Evolutionary conservation across 2,113 vertebrate genomes (phyloP), one percentile per base, ranked within the genome.

Genomic region (human): DNA sequence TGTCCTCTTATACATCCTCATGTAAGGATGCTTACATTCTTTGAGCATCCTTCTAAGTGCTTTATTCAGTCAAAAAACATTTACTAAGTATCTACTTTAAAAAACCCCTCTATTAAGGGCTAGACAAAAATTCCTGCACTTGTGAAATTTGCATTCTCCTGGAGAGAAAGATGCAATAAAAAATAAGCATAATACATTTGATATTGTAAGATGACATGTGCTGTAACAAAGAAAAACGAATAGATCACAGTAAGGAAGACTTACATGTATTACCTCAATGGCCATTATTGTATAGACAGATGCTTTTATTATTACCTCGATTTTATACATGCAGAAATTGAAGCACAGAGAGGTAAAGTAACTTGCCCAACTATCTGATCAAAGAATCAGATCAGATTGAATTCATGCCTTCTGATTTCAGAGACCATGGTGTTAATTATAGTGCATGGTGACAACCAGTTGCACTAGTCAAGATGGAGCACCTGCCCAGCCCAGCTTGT

Each of bases 381-480:
- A 45, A 84, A 50, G 11, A 14, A 61, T 72, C 35, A 35, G 68
- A 72, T 72, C 50, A 66, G 35, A 64, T 45, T 55, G 73, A 85
- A 72, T 38, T 61, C 25, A 86, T 55, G 43, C 18, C 5, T 38
- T 6, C 8, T 43, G 59, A 73, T 38, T 50, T 20, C 59, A 16
- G 50, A 35, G 22, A 43, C 27, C 11, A 3, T 0, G 0, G 82
- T 89, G 18, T 61, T 32, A 35, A 75, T 13, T 10, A 0, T 23
- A 32, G n/a, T 10, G 2, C 10, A 0, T 1, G 18, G 12, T 35
- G 43, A 52, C 8, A n/a, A 17, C 25, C 73, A 11, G 3, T 1
- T 25, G 20, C 35, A 8, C 17, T 70, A 18, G 50, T 22, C 38
- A 0, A 8, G 78, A 70, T 16, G 22, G 18, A 59, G 35, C 2